Base-by-base conservation (phyloP, 2,797 vertebrate genomes). In the Myotis daubentonii region DNA sequence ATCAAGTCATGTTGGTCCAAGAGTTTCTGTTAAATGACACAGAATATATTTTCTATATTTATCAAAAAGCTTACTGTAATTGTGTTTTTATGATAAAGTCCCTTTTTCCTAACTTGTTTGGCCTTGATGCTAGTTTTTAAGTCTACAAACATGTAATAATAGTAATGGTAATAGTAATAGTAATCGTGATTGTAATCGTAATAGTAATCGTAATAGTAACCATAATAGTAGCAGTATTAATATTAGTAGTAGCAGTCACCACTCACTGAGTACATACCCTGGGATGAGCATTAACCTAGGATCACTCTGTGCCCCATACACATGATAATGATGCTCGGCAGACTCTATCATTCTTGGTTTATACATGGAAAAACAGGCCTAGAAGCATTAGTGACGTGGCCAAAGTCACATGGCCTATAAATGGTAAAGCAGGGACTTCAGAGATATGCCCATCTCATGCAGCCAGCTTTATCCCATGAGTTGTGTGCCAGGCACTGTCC, bases 31-130 rank as follows among this genome's bases (percentile, higher is more conserved):
- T 80, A 85, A 87, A 10, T 88, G 60, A 30, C 22, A 91, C 70
- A 85, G 1, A 30, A 75, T n/a, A 2, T 41, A 97, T 97, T 97
- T 97, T 96, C 96, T 97, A 87, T 97, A 97, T 96, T 96, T 94
- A 95, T 97, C 85, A 95, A 96, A 95, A 97, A 96, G 3, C 30
- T 86, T 22, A 38, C 19, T 71, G 2, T 11, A 28, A 22, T 47
- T 4, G 4, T 47, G 47, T 5, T 84, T 93, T 94, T 25, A 41
- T 57, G 65, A 53, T 28, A 47, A 74, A 30, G 6, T 4, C 5
- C 8, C 36, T n/a, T 22, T 41, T 38, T 8, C 7, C 84, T 33
- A n/a, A 75, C 8, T 49, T 79, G 23, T 33, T 87, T 78, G 90
- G 17, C 10, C 25, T 87, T 57, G 2, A 36, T 66, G 62, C n/a